phyloP scores from a whole-genome alignment of 2,888 invertebrate genomes.

The Gibbula magus region DNA sequence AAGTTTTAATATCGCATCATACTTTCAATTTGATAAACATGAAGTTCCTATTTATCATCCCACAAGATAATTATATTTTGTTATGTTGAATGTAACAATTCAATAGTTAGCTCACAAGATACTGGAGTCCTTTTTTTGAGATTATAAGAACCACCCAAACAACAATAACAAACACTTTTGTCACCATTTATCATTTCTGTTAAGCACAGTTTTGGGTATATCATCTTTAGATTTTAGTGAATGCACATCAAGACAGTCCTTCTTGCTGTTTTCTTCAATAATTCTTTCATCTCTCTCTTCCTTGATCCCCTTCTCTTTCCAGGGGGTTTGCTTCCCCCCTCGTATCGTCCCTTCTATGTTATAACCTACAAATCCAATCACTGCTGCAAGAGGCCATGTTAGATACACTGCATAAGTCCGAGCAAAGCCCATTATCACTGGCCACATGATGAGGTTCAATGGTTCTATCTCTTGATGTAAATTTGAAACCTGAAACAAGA shows the following conservation, averaged over 20 bases:
- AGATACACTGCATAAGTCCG: slow-evolving; percentile 86
- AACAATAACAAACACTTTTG: not conserved
- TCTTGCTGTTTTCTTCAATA: slow-evolving; percentile 77
- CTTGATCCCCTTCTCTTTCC: slow-evolving; percentile 79
- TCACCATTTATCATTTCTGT: slow-evolving; percentile 71
- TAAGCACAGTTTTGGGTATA: slow-evolving; percentile 77
- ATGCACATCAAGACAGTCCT: slow-evolving; percentile 80
- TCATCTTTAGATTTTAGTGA: slow-evolving; percentile 81
- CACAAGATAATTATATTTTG: not conserved
- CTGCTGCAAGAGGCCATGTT: slow-evolving; percentile 87
- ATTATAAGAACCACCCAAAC: not conserved
- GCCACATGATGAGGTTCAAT: slow-evolving; percentile 82
- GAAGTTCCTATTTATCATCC: too few species aligned
- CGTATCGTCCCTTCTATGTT: slow-evolving; percentile 82
- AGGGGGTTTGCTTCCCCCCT: slow-evolving; percentile 76
- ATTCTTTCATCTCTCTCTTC: slow-evolving; percentile 84
- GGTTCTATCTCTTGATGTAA: not conserved
- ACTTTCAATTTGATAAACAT: too few species aligned
- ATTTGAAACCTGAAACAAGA: too few species aligned
- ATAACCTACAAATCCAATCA: slow-evolving; percentile 91
- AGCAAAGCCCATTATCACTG: slow-evolving; percentile 81
- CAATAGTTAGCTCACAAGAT: not conserved
- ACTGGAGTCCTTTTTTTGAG: not conserved
- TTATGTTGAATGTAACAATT: not conserved
- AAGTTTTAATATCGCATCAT: not conserved